Conservation (phyloP, 2,888 invertebrate genomes). For the Malachius bipustulatus region DNA sequence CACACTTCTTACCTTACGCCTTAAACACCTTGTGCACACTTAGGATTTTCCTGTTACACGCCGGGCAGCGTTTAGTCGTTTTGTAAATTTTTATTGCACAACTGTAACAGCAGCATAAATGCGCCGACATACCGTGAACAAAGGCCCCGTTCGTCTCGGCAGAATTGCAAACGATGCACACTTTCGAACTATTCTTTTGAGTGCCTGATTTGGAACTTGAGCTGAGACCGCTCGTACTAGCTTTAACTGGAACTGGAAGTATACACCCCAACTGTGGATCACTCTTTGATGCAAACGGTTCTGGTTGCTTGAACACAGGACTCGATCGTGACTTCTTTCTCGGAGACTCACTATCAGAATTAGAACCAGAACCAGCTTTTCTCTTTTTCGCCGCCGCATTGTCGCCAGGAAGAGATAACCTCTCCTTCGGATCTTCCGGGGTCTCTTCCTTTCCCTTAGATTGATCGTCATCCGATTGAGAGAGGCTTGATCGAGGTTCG, state of each 20-base stretch:
- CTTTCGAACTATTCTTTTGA: slow-evolving; percentile 17
- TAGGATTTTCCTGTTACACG: slow-evolving; percentile 55
- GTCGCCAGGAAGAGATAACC: no score
- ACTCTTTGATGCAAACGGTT: no score
- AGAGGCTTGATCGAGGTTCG: no score
- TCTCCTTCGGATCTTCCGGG: no score
- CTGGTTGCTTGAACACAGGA: no score
- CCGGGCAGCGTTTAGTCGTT: slow-evolving; percentile 50
- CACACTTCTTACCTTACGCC: no score
- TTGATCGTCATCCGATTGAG: slow-evolving; percentile 8
- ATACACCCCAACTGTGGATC: no score
- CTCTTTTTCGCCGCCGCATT: no score
- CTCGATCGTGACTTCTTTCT: slow-evolving; percentile 8
- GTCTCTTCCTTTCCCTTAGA: not conserved
- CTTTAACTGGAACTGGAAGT: no score
- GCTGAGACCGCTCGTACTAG: no score
- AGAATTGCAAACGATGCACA: slow-evolving; percentile 50
- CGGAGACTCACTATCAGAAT: slow-evolving; percentile 6
- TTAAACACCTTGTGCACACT: slow-evolving; percentile 52
- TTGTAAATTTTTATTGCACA: slow-evolving; percentile 57
- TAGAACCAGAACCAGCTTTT: slow-evolving; percentile 5
- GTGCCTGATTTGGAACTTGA: slow-evolving; percentile 10
- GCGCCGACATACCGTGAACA: slow-evolving; percentile 52
- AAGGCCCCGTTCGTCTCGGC: slow-evolving; percentile 57
- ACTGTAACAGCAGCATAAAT: slow-evolving; percentile 58